phyloP scores from a whole-genome alignment of 2,888 invertebrate species.

The Pseudococcus viburni region DNA sequence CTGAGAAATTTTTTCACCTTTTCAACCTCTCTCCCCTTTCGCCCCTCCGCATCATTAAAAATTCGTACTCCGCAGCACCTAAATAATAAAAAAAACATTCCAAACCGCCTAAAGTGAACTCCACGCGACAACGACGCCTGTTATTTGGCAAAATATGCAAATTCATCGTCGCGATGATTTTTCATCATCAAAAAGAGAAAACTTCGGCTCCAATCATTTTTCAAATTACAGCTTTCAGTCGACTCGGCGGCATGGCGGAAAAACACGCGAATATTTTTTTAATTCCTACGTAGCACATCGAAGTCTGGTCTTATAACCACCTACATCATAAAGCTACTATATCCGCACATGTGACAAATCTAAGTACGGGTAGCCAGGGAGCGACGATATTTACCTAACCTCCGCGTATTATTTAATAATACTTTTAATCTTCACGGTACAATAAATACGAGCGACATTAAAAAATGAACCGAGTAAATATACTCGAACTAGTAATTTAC shows the following conservation, averaged over 20 bases:
- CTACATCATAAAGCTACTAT: background rate
- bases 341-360: background rate
- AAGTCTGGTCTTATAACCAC: background rate
- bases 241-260: background rate
- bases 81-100: background rate
- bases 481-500: conserved; percentile 37
- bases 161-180: background rate
- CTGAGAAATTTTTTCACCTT: no score
- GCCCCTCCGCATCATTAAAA: no score
- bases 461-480: conserved; percentile 52
- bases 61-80: no score
- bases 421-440: conserved; percentile 53
- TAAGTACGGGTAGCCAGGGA: background rate
- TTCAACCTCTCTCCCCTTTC: no score
- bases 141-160: background rate
- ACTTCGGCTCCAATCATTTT: background rate
- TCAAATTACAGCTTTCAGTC: background rate
- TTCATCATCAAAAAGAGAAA: background rate
- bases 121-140: background rate
- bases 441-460: conserved; percentile 51
- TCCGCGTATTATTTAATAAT: conserved; percentile 49
- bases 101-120: background rate
- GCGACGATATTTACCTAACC: conserved; percentile 40
- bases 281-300: background rate
- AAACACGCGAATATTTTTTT: conserved; percentile 6